Evolutionary conservation across 2,113 vertebrate genomes (phyloP), one percentile per base, ranked within the genome.

Genomic region (Vulpes lagopus): DNA sequence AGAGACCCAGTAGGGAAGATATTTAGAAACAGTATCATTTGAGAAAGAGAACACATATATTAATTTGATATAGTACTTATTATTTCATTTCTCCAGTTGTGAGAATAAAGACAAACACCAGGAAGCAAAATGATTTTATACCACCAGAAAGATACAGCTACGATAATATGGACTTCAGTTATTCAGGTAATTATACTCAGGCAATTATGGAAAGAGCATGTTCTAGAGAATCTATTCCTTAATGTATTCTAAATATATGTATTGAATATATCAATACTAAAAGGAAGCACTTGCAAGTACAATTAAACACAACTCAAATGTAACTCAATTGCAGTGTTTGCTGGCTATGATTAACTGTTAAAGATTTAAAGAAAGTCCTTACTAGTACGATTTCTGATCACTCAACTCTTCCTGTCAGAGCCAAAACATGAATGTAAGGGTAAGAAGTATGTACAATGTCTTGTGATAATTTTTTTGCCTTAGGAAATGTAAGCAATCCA

Each of bases 11-110:
- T 38, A 64, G 79, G 17, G 73, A 92, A 89, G 20, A 78, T n/a
- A 71, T 62, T 87, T 87, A 89, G 55, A 88, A 94, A 78, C 78
- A n/a, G 30, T 14, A 38, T 7, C 67, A 89, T 19, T 91, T 93
- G 35, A 74, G 86, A 95, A 95, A 94, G 59, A 95, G 16, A 96
- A 59, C 43, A 96, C 11, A 35, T 23, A 62, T 30, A 86, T 86
- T 79, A 95, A 10, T 7, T 0, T 87, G 87, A 69, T 17, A 25
- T 59, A 83, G 74, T n/a, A 87, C 32, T 97, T 82, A 65, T 64
- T 76, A 84, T 91, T 91, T 96, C 11, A 69, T 25, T 53, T 95
- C 35, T 96, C 53, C 16, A 30, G 0, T 2, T 95, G 49, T 43
- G 76, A 85, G 1, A 43, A 43, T 73, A 88, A 51, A 96, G 12